These are phyloP conservation scores for Cyclina sinensis DNA, from an alignment of 1,140 invertebrate species.

Conservation along the genomic window DNA sequence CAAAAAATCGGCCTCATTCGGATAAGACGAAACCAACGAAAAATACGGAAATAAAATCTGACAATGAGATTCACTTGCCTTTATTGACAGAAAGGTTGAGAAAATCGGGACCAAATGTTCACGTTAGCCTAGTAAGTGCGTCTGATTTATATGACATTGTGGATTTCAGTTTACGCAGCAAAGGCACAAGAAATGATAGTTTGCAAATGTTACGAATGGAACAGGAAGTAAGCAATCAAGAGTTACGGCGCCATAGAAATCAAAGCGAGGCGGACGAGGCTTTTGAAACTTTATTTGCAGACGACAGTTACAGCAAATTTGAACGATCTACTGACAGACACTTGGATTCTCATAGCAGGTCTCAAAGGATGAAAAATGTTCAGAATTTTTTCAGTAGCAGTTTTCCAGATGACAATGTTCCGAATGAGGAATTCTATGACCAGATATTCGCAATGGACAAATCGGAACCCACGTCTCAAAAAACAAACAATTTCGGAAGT, in stretches of 20 bases:
- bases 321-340: conserved; percentile 23
- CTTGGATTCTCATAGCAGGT: not conserved
- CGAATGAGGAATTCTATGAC: conserved; percentile 41
- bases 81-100: conserved; percentile 31
- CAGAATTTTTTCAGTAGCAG: not conserved
- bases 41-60: not conserved
- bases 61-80: conserved; percentile 26
- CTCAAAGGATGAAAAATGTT: not conserved
- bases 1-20: conserved; percentile 35
- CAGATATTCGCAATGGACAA: conserved; percentile 50
- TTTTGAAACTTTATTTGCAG: not conserved
- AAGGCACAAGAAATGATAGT: conserved; percentile 51
- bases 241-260: not conserved
- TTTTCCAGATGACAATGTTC: not conserved
- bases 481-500: not conserved
- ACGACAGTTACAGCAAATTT: conserved; percentile 19
- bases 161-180: conserved; percentile 57
- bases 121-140: conserved; percentile 61
- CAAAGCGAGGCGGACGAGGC: not conserved
- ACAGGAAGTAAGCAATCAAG: not conserved
- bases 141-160: conserved; percentile 66
- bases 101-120: conserved; percentile 40
- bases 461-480: not conserved
- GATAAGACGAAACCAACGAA: conserved; percentile 13
- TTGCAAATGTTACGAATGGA: conserved; percentile 46